Evolutionary conservation across 2,888 invertebrate species (phyloP), one percentile per base, ranked within the genome.

Genomic region (Melieria omissa): DNA sequence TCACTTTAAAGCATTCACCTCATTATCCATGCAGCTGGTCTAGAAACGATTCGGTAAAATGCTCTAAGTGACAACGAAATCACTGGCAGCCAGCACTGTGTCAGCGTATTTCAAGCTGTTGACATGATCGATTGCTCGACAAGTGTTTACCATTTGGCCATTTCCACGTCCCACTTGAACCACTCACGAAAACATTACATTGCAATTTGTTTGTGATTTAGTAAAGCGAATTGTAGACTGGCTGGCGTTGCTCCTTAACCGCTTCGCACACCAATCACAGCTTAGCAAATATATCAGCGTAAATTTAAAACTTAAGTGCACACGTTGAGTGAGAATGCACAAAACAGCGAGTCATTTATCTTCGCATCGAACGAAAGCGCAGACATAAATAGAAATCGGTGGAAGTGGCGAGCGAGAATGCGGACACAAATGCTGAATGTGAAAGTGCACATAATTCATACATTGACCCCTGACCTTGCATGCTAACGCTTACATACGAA

Each of bases 371-470:
- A 58, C 58, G 42, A 58, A 58, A 58, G 42, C 42, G 29, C 58
- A 58, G 12, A 41, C 29, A 29, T 4, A 58, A 64, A 52, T 29
- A 64, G 52, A 64, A 52, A 45, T 52, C 41, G 49, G 12, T 63
- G 63, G 44, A 64, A 52, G 52, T 8, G 52, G 64, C 8, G 9
- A 4, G 3, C 12, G n/a, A 29, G 7, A 10, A 45, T 8, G 10
- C 41, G 16, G 16, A n/a, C 6, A 45, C 6, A 42, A 10, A 29
- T 52, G 41, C 49, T 64, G 49, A 49, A 42, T 52, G 42, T 49
- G 8, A 16, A 64, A 64, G 64, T 64, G 52, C 64, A 64, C 64
- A 64, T 64, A 41, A 52, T 64, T 64, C 52, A 64, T 41, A 52
- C 52, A n/a, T 52, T 52, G 64, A 52, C 52, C 42, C 52, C 12